These are phyloP conservation scores for Sylvia atricapilla DNA, from an alignment of 2,113 vertebrate species.

Conservation along the genomic window DNA sequence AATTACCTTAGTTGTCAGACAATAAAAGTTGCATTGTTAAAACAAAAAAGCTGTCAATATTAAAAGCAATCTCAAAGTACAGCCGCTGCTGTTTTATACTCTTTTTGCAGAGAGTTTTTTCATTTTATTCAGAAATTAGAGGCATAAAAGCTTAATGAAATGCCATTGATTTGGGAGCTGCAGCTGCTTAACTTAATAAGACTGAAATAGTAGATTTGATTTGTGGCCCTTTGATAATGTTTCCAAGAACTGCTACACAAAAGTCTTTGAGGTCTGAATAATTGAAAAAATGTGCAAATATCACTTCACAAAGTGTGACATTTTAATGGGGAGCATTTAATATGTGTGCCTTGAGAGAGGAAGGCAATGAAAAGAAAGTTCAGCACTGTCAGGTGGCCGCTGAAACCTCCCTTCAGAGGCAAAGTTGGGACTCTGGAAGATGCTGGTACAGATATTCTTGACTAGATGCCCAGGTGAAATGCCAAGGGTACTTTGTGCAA, in stretches of 20 bases:
- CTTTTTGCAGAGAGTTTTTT: slow-evolving; percentile 57
- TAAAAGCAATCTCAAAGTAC: slow-evolving; percentile 63
- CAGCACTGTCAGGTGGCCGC: slow-evolving; percentile 40
- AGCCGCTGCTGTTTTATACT: slow-evolving; percentile 67
- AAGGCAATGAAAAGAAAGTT: slow-evolving; percentile 65
- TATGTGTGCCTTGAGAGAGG: slow-evolving; percentile 42
- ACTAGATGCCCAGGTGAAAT: slow-evolving; percentile 44
- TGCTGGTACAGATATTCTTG: not conserved
- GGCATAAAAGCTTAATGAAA: slow-evolving; percentile 72
- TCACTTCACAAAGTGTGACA: slow-evolving; percentile 64
- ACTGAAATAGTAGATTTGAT: slow-evolving; percentile 71
- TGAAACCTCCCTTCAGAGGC: slow-evolving; percentile 11
- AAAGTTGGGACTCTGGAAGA: slow-evolving; percentile 31
- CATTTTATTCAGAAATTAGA: slow-evolving; percentile 66
- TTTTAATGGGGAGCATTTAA: slow-evolving; percentile 65
- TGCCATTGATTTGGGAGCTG: slow-evolving; percentile 61
- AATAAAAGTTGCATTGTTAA: slow-evolving; percentile 70
- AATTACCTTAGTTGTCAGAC: slow-evolving; percentile 53
- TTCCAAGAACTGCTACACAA: slow-evolving; percentile 40
- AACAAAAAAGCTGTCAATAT: slow-evolving; percentile 57
- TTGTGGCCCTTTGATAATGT: slow-evolving; percentile 70
- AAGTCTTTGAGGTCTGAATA: slow-evolving; percentile 68
- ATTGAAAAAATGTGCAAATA: slow-evolving; percentile 74
- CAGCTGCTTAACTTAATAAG: slow-evolving; percentile 76
- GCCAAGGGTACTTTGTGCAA: not conserved